A percentile compares a stretch with the other conserved stretches of the same genome.
phyloP scores from a whole-genome alignment of 1,140 invertebrate species.

The Pissodes strobi region DNA sequence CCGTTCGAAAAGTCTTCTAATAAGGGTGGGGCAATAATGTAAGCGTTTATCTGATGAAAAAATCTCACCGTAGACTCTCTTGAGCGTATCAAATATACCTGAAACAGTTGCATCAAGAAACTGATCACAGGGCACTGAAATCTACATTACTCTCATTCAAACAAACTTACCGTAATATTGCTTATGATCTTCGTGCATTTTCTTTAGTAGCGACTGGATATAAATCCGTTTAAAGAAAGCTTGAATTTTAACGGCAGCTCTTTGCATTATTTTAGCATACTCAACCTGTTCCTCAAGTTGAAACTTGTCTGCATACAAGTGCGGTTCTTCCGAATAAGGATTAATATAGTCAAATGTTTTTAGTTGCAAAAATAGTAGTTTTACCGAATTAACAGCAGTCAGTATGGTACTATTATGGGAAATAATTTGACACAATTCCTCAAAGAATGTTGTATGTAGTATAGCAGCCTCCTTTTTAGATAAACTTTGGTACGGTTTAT shows the following conservation, averaged over 20 bases:
- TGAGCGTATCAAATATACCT: slow-evolving; percentile 18
- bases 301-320: slow-evolving; percentile 14
- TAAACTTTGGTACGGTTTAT: slow-evolving; percentile 38
- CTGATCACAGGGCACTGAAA: too few species aligned
- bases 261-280: slow-evolving; percentile 32
- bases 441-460: slow-evolving; percentile 46
- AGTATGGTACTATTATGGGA: not conserved
- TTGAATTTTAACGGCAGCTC: slow-evolving; percentile 39
- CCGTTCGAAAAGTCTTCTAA: slow-evolving; percentile 32
- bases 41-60: slow-evolving; percentile 17
- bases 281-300: slow-evolving; percentile 18
- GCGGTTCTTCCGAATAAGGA: slow-evolving; percentile 15
- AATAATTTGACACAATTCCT: slow-evolving; percentile 26
- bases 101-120: too few species aligned
- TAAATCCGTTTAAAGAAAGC: slow-evolving; percentile 42
- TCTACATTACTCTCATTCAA: too few species aligned
- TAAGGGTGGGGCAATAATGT: slow-evolving; percentile 16
- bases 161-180: slow-evolving; percentile 26
- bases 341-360: slow-evolving; percentile 20
- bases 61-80: slow-evolving; percentile 14
- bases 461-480: slow-evolving; percentile 24
- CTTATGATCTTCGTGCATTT: slow-evolving; percentile 13
- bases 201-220: slow-evolving; percentile 25
- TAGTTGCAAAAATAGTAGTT: slow-evolving; percentile 14
- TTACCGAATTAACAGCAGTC: not conserved